These are phyloP conservation scores for Orchesella cincta DNA, from an alignment of 1,140 invertebrate species.

Conservation along the genomic window DNA sequence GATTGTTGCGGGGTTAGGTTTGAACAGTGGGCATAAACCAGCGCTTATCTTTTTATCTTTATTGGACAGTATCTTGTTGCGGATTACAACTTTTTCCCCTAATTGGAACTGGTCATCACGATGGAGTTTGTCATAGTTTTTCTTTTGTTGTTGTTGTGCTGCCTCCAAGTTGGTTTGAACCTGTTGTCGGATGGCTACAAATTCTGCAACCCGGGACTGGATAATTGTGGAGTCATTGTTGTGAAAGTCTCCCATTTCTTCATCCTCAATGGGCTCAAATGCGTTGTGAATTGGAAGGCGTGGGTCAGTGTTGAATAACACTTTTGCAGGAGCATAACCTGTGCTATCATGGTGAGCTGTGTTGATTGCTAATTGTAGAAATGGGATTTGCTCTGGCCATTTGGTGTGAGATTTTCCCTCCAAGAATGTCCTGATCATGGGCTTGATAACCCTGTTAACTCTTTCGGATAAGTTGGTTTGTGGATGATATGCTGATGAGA, in stretches of 20 bases:
- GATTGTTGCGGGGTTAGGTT: not conserved
- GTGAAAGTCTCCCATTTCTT: not conserved
- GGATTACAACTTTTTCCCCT: not conserved
- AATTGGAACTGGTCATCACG: not conserved
- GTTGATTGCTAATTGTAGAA: slow-evolving; percentile 29
- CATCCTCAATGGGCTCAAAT: not conserved
- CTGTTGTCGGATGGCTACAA: not conserved
- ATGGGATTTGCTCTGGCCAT: not conserved
- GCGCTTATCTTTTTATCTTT: not conserved
- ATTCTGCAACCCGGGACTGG: not conserved
- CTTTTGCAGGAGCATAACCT: not conserved
- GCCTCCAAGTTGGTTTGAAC: not conserved
- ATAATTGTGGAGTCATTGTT: not conserved
- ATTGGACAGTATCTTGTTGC: not conserved
- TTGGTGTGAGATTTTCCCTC: slow-evolving; percentile 11
- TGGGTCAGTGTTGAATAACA: slow-evolving; percentile 32
- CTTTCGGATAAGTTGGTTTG: slow-evolving; percentile 57
- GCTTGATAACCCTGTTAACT: slow-evolving; percentile 57
- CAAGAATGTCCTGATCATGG: slow-evolving; percentile 50
- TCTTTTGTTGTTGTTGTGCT: not conserved
- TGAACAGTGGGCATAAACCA: not conserved
- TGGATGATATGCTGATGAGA: slow-evolving; percentile 55
- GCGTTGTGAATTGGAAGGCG: slow-evolving; percentile 15
- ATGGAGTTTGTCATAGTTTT: not conserved
- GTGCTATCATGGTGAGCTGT: not conserved